Base-by-base conservation (phyloP, 2,888 invertebrate species). In the Lottia gigantea region DNA sequence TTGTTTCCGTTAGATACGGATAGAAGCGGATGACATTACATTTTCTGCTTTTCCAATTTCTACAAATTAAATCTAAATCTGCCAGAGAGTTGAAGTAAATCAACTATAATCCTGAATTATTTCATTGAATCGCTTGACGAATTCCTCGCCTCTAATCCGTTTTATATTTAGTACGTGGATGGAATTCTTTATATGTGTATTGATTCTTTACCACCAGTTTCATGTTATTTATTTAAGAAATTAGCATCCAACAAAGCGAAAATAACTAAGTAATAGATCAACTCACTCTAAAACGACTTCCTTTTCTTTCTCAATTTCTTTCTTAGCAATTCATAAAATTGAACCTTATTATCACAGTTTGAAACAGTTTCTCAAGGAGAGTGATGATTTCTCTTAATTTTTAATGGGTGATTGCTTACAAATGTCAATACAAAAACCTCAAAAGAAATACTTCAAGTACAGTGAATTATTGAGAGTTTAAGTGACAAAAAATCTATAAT, bases 221-320 rank as follows among this genome's bases (percentile, higher is more conserved):
- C 55, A 55, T 55, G 55, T 55, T 55, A 55, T 55, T 55, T 55
- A 55, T 55, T 55, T 55, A 55, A 55, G 55, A 55, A 55, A 55
- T 55, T 55, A 55, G 55, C 19, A 23, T 14, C 19, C 19, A 55
- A 55, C 55, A 55, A 55, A 55, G 55, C 55, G 55, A 55, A 55
- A 23, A 55, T 55, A 55, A 55, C 55, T 14, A 19, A 23, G 55
- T 55, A 55, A 55, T 12, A 16, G 55, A 23, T 55, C 40, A 40
- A 40, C 40, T 40, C 19, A 55, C n/a, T 64, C 19, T 7, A 45
- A 46, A 45, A 64, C 31, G n/a, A 45, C 46, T 64, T 64, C 64
- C 64, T 62, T 19, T 62, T 23, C 62, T 23, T 62, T 62, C 16
- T 8, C 15, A n/a, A 62, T 62, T 62, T 62, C 23, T 26, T 62